Conservation (phyloP, 2,113 vertebrate species). For the Oryzias javanicus region DNA sequence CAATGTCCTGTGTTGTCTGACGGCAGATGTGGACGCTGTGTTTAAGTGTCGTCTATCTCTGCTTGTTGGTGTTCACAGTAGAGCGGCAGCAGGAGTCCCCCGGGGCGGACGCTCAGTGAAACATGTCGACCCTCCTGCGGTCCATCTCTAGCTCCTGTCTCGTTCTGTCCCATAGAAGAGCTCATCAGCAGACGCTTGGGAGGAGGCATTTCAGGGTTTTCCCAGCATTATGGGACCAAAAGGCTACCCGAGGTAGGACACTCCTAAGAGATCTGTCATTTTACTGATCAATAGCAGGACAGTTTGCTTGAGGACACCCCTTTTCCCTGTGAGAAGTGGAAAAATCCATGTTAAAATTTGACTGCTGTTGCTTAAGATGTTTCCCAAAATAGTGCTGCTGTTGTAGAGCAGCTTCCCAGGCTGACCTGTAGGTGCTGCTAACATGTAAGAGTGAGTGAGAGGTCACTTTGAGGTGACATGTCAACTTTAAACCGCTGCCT, state of each 20-base stretch:
- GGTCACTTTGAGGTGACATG: slow-evolving; percentile 79
- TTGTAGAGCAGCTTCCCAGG: slow-evolving; percentile 8
- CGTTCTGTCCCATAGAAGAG: slow-evolving; percentile 53
- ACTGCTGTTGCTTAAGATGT: slow-evolving; percentile 26
- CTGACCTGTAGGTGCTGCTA: slow-evolving; percentile 33
- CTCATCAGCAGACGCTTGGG: slow-evolving; percentile 51
- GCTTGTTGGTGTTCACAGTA: slow-evolving; percentile 40
- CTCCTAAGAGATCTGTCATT: slow-evolving; percentile 1
- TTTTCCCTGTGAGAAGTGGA: slow-evolving; percentile 28
- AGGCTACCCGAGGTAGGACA: slow-evolving; percentile 73
- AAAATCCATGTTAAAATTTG: slow-evolving; percentile 32
- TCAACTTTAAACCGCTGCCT: slow-evolving; percentile 4
- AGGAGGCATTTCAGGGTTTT: slow-evolving; percentile 74
- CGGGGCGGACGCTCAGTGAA: slow-evolving; percentile 28
- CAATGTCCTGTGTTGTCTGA: slow-evolving; percentile 42
- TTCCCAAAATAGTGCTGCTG: slow-evolving; percentile 41
- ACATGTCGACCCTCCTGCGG: slow-evolving; percentile 76
- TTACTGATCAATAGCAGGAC: slow-evolving; percentile 21
- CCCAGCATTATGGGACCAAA: slow-evolving; percentile 72
- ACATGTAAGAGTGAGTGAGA: slow-evolving; percentile 48
- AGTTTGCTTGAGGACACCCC: slow-evolving; percentile 39
- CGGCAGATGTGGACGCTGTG: slow-evolving; percentile 25
- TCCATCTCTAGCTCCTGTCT: slow-evolving; percentile 66
- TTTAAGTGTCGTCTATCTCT: slow-evolving; percentile 7
- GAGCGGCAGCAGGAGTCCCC: slow-evolving; percentile 54